Evolutionary conservation across 2,888 invertebrate species (phyloP).

Genomic region (Pristionchus exspectatus): DNA sequence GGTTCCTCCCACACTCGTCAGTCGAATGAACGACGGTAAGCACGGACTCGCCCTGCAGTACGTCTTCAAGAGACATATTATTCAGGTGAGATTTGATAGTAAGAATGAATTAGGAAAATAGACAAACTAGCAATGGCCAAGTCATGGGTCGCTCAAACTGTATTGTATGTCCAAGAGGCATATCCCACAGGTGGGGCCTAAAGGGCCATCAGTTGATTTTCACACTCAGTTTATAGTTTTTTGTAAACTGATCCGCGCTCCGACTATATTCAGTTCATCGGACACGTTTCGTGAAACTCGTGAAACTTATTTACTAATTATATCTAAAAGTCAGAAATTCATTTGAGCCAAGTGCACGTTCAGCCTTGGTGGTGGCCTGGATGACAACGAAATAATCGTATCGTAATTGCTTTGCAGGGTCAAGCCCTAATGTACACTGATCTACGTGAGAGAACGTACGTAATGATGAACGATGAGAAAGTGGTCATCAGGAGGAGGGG

Average conservation of each 20-base stretch:
- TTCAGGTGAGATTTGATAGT: conserved; percentile 82
- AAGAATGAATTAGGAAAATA: not conserved
- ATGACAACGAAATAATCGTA: too few species aligned
- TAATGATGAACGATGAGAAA: conserved; percentile 79
- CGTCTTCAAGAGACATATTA: conserved; percentile 89
- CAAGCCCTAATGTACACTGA: conserved; percentile 78
- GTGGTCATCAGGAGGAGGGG: conserved; percentile 76
- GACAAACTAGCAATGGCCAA: not conserved
- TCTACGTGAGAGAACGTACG: conserved; percentile 74
- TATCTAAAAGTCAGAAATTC: not conserved
- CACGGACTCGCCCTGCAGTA: conserved; percentile 78
- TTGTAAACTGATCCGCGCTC: too few species aligned
- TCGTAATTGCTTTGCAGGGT: conserved; percentile 10
- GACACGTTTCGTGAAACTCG: not conserved
- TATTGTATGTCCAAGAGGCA: too few species aligned
- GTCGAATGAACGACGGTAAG: conserved; percentile 77
- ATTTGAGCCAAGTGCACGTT: not conserved
- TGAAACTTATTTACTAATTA: not conserved
- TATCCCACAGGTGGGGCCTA: too few species aligned
- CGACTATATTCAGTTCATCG: too few species aligned
- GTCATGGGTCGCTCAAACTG: too few species aligned
- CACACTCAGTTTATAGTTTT: too few species aligned
- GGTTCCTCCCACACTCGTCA: conserved; percentile 70
- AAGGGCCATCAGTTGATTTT: too few species aligned
- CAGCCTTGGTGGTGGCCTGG: not conserved